Base-by-base conservation (phyloP, 1,140 invertebrate genomes). In the Dendroctonus valens region DNA sequence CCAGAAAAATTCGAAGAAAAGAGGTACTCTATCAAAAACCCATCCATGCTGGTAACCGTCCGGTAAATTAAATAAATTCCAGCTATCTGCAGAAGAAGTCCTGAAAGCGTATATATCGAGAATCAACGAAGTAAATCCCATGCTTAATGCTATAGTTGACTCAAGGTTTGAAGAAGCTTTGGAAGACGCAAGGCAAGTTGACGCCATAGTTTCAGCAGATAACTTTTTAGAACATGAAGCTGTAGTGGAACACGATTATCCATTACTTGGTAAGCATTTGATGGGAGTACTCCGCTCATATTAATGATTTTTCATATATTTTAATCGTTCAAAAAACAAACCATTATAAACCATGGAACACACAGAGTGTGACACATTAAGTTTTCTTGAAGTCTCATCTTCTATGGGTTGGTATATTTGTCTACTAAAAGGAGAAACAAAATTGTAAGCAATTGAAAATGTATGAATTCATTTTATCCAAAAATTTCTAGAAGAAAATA, bases 121-220 rank as follows among this genome's bases (percentile, higher is more conserved):
- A 12, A 86, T 92, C 7, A 80, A 83, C 55, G 84, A 87, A 75
- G 88, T 93, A 0, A 89, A 94, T 77, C 84, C 86, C 0, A 70
- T 84, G 0, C 59, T 94, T 5, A 94, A 93, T 78, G 89, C 89
- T 0, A 84, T 93, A 0, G 83, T 92, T 2, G 88, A 91, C 59
- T 83, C 91, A 12, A 79, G 91, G 14, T 92, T 85, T 74, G 77
- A 82, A n/a, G 82, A 79, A 0, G 92, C 92, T 0, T 41, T 91
- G 3, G 74, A 81, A n/a, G 89, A 92, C 48, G 90, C 92, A 7
- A 72, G 60, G 60, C 6, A 63, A 52, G 78, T 83, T 1, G 85
- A 87, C 74, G 65, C 72, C 5, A 69, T 82, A 7, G 67, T 87
- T 5, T 71, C 74, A 40, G 73, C 77, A 12, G 77, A 75, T 14